Base-by-base conservation (phyloP, 1,140 invertebrate species). In the Bombus waltoni region DNA sequence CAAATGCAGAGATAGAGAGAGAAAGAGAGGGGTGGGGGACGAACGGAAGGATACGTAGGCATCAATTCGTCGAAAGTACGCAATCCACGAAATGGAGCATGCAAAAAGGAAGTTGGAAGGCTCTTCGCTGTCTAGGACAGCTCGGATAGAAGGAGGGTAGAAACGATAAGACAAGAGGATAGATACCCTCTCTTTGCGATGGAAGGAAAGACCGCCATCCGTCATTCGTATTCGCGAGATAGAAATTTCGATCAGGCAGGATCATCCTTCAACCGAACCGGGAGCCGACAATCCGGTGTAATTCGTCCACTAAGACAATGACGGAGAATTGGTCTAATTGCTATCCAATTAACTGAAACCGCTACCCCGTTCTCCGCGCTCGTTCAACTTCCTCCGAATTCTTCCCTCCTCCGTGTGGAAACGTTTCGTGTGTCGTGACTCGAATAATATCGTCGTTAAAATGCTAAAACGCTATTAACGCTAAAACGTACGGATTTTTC, bases 61-160 rank as follows among this genome's bases (percentile, higher is more conserved):
- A 81, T 86, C 88, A 87, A 91, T 90, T 86, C 74, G 85, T 88
- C 65, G 75, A 87, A 85, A 91, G 87, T 90, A 91, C 72, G 90
- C 88, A 92, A 92, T 93, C 83, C 83, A 88, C 88, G 84, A 87
- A 93, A 93, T 93, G 91, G 90, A 91, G 81, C 72, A 78, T 68
- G 87, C 87, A 90, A 90, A 87, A 83, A 91, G 62, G 65, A 68
- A 42, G 47, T 44, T 53, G 57, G 44, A 42, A 65, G 72, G 32
- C 44, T 28, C 40, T 72, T 15, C 25, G 65, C 32, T 70, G 28
- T 68, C 68, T 71, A 40, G 70, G 42, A 68, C 59, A 70, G 44
- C 9, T 18, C n/a, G 28, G 53, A 80, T 18, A 32, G n/a, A 18
- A 15, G 57, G n/a, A 80, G 13, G 66, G 11, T 65, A 28, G 65